Conservation (phyloP, 2,888 invertebrate genomes). For the Oscheius onirici region DNA sequence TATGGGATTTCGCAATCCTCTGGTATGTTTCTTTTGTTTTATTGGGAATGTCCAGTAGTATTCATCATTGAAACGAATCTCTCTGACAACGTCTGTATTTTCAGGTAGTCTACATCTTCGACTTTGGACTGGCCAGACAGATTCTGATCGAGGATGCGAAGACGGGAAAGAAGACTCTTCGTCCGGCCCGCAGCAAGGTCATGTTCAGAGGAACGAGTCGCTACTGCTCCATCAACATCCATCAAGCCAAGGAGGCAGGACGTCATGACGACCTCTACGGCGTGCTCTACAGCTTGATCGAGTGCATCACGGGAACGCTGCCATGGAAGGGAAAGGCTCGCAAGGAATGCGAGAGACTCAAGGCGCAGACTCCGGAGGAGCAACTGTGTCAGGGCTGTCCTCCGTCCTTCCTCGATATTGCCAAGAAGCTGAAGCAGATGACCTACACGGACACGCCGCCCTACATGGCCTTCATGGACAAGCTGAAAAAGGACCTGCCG, state of each 20-base stretch:
- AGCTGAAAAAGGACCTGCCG: constrained; percentile 49
- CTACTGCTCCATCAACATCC: constrained; percentile 97
- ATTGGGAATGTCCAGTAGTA: no score
- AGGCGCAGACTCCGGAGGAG: constrained; percentile 52
- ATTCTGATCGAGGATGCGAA: constrained; percentile 72
- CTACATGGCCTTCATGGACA: constrained; percentile 47
- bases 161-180: constrained; percentile 78
- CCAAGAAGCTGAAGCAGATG: constrained; percentile 45
- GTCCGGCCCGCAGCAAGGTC: constrained; percentile 59
- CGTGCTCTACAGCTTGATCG: constrained; percentile 58
- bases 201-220: constrained; percentile 84
- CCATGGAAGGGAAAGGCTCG: constrained; percentile 64
- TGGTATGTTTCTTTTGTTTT: not conserved
- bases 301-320: constrained; percentile 56
- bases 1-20: constrained; percentile 37
- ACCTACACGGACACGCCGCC: constrained; percentile 56
- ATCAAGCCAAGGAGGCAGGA: constrained; percentile 97
- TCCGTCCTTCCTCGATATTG: constrained; percentile 51
- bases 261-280: constrained; percentile 90
- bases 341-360: constrained; percentile 54
- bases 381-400: constrained; percentile 43
- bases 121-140: constrained; percentile 66
- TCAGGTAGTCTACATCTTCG: constrained; percentile 59
- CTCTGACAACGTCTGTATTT: no score
- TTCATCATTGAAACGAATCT: no score